Conservation (phyloP, 2,888 invertebrate genomes). For the Meliscaeva auricollis region DNA sequence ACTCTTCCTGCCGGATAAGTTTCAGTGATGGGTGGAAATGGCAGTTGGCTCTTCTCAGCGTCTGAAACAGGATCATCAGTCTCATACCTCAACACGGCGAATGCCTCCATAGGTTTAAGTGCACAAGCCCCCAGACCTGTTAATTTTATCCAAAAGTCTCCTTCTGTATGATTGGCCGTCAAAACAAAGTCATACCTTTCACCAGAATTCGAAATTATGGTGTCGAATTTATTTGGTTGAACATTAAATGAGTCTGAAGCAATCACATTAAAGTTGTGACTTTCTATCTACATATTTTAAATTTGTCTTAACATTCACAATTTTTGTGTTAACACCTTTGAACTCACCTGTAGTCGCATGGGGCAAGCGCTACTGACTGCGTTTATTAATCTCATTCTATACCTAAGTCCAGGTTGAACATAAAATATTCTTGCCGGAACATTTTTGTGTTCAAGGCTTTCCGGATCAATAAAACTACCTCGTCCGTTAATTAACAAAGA, state of each 20-base stretch:
- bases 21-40: conserved; percentile 70
- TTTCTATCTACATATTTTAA: conserved; percentile 78
- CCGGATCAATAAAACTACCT: conserved; percentile 77
- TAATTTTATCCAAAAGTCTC: conserved; percentile 79
- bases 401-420: conserved; percentile 79
- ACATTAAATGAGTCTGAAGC: conserved; percentile 81
- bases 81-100: conserved; percentile 78
- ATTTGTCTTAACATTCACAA: neutral
- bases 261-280: conserved; percentile 81
- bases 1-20: conserved; percentile 68
- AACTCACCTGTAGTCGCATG: conserved; percentile 79
- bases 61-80: conserved; percentile 41
- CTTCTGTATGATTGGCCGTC: conserved; percentile 82
- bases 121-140: conserved; percentile 78
- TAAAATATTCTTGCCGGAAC: conserved; percentile 79
- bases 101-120: conserved; percentile 76
- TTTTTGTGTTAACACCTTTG: neutral
- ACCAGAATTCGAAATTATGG: conserved; percentile 82
- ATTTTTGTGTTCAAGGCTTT: conserved; percentile 33
- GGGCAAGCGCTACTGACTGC: conserved; percentile 81
- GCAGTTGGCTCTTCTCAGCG: conserved; percentile 54
- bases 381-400: conserved; percentile 83
- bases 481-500: conserved; percentile 81
- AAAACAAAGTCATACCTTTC: conserved; percentile 85
- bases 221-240: conserved; percentile 78